Evolutionary conservation across 2,888 invertebrate genomes (phyloP).

Genomic region (Pyrrhia umbra): DNA sequence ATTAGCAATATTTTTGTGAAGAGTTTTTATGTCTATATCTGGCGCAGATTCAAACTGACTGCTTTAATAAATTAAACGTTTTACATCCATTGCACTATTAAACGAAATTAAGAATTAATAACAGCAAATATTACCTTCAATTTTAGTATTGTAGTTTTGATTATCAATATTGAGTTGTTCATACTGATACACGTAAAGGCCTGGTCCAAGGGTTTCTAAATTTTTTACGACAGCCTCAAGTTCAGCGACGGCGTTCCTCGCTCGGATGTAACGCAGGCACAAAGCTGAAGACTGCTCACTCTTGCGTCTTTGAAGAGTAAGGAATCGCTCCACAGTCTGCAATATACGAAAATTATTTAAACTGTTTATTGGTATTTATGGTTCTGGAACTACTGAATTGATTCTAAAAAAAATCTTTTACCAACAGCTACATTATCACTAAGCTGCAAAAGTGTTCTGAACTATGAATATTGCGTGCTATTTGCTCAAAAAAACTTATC

Average conservation of each 20-base stretch:
- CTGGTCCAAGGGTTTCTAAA: conserved; percentile 83
- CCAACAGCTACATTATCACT: too few relatives aligned
- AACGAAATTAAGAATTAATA: too few relatives aligned
- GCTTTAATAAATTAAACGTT: too few relatives aligned
- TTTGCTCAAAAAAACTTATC: too few relatives aligned
- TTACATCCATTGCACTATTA: too few relatives aligned
- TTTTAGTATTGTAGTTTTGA: conserved; percentile 82
- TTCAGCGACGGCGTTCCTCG: conserved; percentile 83
- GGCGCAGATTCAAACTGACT: neutral
- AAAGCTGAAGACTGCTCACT: conserved; percentile 80
- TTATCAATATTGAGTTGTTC: conserved; percentile 84
- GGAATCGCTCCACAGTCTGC: conserved; percentile 79
- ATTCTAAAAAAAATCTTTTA: too few relatives aligned
- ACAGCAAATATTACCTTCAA: conserved; percentile 79
- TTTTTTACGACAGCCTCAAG: conserved; percentile 79
- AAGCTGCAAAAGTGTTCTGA: too few relatives aligned
- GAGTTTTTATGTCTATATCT: neutral
- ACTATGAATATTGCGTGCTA: too few relatives aligned
- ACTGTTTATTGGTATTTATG: neutral
- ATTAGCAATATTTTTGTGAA: neutral
- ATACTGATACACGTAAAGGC: conserved; percentile 84
- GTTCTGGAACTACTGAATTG: too few relatives aligned
- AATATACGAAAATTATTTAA: neutral
- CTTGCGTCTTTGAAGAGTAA: conserved; percentile 81
- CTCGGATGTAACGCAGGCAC: conserved; percentile 81